phyloP scores from a whole-genome alignment of 2,888 invertebrate genomes.

The Ischnura elegans region DNA sequence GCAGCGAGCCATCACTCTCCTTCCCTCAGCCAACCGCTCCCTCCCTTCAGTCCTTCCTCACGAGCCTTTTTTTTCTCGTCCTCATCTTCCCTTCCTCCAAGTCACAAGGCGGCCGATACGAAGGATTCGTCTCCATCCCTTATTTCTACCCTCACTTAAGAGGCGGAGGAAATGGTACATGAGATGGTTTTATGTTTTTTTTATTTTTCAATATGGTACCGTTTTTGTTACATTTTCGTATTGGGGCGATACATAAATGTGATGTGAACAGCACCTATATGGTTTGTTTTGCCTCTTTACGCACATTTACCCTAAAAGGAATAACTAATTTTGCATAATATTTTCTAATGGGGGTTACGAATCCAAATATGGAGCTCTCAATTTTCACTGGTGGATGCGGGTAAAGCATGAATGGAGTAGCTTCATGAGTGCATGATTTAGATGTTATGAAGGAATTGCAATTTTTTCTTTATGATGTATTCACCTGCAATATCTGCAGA shows the following conservation, averaged over 20 bases:
- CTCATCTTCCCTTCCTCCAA: background rate
- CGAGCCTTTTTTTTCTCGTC: conserved; percentile 3
- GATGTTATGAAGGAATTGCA: too few species aligned
- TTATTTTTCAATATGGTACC: background rate
- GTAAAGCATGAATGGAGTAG: too few species aligned
- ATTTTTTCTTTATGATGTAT: too few species aligned
- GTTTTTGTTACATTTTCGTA: background rate
- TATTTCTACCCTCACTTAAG: background rate
- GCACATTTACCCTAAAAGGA: background rate
- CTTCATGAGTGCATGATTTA: too few species aligned
- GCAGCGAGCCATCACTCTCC: conserved; percentile 47
- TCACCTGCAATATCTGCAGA: too few species aligned
- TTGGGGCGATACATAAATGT: background rate
- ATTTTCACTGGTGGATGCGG: background rate
- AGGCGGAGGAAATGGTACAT: background rate
- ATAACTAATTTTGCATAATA: background rate
- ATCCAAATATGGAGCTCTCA: background rate
- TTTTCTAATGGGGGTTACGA: background rate
- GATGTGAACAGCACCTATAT: background rate
- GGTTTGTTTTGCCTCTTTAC: background rate
- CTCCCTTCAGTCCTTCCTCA: background rate
- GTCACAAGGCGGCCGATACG: background rate
- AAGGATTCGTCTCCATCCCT: background rate
- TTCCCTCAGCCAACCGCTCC: background rate
- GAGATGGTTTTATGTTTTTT: too few species aligned